Conservation (phyloP, 1,140 invertebrate genomes). For the Lethocerus indicus region DNA sequence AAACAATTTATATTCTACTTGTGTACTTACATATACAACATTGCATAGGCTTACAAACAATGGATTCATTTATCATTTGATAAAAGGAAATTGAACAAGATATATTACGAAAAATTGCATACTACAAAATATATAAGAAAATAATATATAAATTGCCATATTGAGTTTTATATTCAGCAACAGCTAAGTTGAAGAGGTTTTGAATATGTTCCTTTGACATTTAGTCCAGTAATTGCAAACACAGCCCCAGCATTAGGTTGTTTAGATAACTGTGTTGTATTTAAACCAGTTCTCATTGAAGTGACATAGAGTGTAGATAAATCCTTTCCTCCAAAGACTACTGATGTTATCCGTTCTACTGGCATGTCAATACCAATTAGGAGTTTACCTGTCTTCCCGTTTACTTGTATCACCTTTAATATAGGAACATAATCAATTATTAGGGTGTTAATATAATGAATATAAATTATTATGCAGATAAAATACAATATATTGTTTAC, state of each 20-base stretch:
- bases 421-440: not conserved
- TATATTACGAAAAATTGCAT: too few species aligned
- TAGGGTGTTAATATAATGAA: too few species aligned
- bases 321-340: conserved; percentile 37
- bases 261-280: conserved; percentile 30
- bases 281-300: conserved; percentile 25
- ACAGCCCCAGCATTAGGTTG: conserved; percentile 48
- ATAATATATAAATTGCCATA: too few species aligned
- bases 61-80: too few species aligned
- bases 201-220: too few species aligned
- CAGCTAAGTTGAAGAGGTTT: too few species aligned
- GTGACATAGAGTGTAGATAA: conserved; percentile 33
- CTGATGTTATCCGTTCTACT: conserved; percentile 31
- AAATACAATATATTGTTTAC: not conserved
- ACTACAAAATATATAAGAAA: too few species aligned
- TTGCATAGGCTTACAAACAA: too few species aligned
- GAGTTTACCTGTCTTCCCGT: conserved; percentile 23
- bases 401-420: conserved; percentile 25
- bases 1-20: too few species aligned
- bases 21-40: too few species aligned
- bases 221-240: conserved; percentile 49
- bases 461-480: not conserved
- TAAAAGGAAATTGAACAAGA: too few species aligned
- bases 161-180: too few species aligned
- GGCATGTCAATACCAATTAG: conserved; percentile 24